Percentiles rank a stretch among this genome's conserved stretches.
phyloP scores from a whole-genome alignment of 2,113 vertebrate species.

The Thymallus thymallus region DNA sequence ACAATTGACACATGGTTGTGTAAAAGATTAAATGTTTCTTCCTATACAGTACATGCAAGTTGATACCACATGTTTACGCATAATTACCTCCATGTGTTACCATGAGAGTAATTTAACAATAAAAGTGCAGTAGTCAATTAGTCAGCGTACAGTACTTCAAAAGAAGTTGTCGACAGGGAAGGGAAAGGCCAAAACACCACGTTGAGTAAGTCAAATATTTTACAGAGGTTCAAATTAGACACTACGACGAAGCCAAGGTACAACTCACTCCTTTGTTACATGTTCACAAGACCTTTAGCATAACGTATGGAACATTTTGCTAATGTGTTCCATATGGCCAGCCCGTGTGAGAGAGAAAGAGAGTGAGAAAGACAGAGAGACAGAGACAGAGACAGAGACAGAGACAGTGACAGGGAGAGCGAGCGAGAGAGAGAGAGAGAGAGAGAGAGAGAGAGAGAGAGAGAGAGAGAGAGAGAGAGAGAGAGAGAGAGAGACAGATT shows the following conservation, averaged over 20 bases:
- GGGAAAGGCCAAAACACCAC: background rate
- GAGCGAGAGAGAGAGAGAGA: background rate
- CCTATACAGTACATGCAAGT: slow-evolving; percentile 12
- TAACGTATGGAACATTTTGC: slow-evolving; percentile 25
- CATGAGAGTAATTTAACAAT: slow-evolving; percentile 53
- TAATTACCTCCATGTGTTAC: slow-evolving; percentile 53
- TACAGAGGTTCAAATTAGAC: slow-evolving; percentile 8
- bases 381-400: background rate
- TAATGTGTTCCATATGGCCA: slow-evolving; percentile 42
- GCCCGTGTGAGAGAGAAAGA: background rate
- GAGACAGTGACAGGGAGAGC: background rate
- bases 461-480: background rate
- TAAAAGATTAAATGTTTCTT: background rate
- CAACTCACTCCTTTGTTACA: slow-evolving; percentile 29
- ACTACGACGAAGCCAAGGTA: background rate
- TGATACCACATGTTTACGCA: slow-evolving; percentile 11
- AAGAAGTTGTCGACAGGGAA: background rate
- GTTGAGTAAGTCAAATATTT: background rate
- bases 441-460: background rate
- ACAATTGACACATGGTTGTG: background rate
- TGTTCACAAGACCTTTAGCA: slow-evolving; percentile 40
- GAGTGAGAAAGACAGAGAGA: background rate
- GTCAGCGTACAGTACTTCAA: slow-evolving; percentile 32
- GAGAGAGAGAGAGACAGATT: background rate
- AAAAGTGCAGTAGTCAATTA: slow-evolving; percentile 54